Evolutionary conservation across 2,113 vertebrate species (phyloP).

Genomic region (Podiceps cristatus): DNA sequence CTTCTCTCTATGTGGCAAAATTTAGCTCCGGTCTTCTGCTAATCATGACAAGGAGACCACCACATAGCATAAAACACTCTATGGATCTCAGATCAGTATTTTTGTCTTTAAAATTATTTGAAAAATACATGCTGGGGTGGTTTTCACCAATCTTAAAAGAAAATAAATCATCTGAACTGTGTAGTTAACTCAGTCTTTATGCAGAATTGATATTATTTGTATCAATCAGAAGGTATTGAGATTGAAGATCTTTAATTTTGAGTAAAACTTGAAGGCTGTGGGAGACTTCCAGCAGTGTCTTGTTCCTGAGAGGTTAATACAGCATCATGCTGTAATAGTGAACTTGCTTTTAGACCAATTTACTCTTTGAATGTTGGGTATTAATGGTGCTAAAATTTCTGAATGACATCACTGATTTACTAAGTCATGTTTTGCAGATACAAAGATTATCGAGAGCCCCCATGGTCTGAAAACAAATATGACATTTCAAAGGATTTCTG

Average conservation of each 20-base stretch:
- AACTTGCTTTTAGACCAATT: neutral
- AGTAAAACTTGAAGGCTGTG: neutral
- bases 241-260: neutral
- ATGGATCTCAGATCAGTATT: neutral
- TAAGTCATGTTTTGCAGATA: conserved; percentile 77
- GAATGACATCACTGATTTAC: neutral
- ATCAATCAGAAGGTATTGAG: neutral
- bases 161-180: neutral
- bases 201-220: neutral
- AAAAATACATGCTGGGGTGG: neutral
- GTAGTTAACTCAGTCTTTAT: neutral
- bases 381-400: neutral
- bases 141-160: neutral
- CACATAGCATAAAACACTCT: rapidly evolving
- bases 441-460: conserved; percentile 95
- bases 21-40: neutral
- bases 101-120: neutral
- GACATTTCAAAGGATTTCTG: conserved; percentile 96
- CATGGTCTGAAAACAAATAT: conserved; percentile 89
- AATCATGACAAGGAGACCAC: neutral
- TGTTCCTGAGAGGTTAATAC: neutral
- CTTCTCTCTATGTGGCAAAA: neutral
- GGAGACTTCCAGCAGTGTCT: neutral
- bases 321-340: neutral
- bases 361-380: neutral